A percentile compares a stretch with the other conserved stretches of the same genome.
These are phyloP conservation scores for Drosophila barbarae DNA, from an alignment of 2,888 invertebrate species.

Conservation along the genomic window DNA sequence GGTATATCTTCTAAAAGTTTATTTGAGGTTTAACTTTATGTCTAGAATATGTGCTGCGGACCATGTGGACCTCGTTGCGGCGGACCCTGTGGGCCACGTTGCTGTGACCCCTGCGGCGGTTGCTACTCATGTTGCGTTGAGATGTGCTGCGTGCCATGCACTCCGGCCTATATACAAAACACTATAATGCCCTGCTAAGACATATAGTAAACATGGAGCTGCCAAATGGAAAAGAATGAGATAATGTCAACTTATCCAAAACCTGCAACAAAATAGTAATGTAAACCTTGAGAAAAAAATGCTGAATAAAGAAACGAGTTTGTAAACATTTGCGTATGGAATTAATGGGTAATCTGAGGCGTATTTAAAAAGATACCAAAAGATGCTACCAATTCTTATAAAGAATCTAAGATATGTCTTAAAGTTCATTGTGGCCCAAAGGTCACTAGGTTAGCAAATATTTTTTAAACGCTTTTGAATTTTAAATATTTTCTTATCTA, in stretches of 20 bases:
- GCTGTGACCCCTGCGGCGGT: slow-evolving; percentile 42
- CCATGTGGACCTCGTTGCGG: slow-evolving; percentile 60
- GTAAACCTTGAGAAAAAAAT: background rate
- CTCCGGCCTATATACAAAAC: slow-evolving; percentile 61
- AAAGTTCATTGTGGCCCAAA: background rate
- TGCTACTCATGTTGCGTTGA: slow-evolving; percentile 55
- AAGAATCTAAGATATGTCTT: no score
- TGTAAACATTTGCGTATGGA: background rate
- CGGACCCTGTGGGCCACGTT: slow-evolving; percentile 57
- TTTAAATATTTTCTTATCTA: background rate
- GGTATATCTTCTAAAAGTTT: no score
- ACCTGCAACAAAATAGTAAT: slow-evolving; percentile 2
- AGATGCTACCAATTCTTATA: background rate
- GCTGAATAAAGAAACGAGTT: background rate
- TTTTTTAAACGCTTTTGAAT: background rate
- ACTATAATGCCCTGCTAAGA: slow-evolving; percentile 22
- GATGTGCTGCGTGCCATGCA: slow-evolving; percentile 53
- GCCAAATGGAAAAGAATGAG: background rate
- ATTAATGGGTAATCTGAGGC: background rate
- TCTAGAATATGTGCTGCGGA: slow-evolving; percentile 59
- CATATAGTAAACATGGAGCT: background rate
- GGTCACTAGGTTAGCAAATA: background rate
- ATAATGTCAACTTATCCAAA: background rate
- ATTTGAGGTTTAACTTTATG: background rate
- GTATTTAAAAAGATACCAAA: background rate